These are phyloP conservation scores for Siniperca undulata DNA, from an alignment of 2,797 vertebrate species.

Conservation along the genomic window DNA sequence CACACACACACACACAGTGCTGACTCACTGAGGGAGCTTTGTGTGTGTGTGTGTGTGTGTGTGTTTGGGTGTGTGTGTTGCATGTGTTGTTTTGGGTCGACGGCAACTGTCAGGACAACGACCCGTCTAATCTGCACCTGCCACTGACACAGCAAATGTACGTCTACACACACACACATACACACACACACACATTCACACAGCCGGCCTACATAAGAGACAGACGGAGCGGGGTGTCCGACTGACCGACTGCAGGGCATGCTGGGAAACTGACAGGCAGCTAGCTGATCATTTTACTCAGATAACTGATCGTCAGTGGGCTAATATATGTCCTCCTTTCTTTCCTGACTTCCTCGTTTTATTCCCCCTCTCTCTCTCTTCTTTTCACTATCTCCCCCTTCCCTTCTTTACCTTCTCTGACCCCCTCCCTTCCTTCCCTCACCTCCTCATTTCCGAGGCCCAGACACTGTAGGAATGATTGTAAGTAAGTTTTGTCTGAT, in stretches of 20 bases:
- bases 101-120: constrained; percentile 74
- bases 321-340: neutral
- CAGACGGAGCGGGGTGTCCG: constrained; percentile 49
- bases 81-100: constrained; percentile 76
- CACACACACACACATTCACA: constrained; percentile 46
- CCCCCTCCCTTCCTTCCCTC: neutral
- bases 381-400: neutral
- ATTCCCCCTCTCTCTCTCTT: neutral
- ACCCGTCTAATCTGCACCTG: constrained; percentile 83
- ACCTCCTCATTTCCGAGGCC: neutral
- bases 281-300: neutral
- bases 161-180: constrained; percentile 36
- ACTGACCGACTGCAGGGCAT: constrained; percentile 49
- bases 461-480: neutral
- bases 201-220: constrained; percentile 34
- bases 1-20: constrained; percentile 11
- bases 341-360: neutral
- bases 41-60: constrained; percentile 14
- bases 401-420: neutral
- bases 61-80: constrained; percentile 25
- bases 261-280: constrained; percentile 31
- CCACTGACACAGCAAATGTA: constrained; percentile 83
- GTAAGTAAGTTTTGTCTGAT: neutral
- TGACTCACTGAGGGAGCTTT: constrained; percentile 47
- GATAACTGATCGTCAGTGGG: neutral